phyloP scores from a whole-genome alignment of 1,140 invertebrate genomes.

The Drosophila lacertosa region DNA sequence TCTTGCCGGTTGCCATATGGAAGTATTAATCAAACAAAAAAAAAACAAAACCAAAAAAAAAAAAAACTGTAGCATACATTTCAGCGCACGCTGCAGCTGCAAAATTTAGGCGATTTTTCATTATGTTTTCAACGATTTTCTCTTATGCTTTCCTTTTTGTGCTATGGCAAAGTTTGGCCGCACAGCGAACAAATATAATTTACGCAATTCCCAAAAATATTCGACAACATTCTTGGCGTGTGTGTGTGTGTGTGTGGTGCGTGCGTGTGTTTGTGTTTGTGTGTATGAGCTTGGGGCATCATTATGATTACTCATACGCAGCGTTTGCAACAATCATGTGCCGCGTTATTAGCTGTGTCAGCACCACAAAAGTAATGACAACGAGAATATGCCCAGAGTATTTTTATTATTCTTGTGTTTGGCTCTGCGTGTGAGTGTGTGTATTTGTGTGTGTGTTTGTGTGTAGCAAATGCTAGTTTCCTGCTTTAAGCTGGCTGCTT shows the following conservation, averaged over 20 bases:
- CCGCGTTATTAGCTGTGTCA: conserved; percentile 80
- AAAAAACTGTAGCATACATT: conserved; percentile 59
- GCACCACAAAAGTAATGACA: conserved; percentile 78
- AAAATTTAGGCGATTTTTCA: conserved; percentile 79
- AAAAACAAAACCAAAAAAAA: conserved; percentile 63
- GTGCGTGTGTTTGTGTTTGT: conserved; percentile 12
- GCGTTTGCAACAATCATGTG: conserved; percentile 79
- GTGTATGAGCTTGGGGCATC: conserved; percentile 43
- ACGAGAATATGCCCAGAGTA: conserved; percentile 77
- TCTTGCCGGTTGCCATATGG: conserved; percentile 70
- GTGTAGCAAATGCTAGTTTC: conserved; percentile 36
- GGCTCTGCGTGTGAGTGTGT: background rate
- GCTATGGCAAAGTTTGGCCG: conserved; percentile 46
- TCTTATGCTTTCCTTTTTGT: conserved; percentile 9
- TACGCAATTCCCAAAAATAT: conserved; percentile 69
- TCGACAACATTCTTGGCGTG: conserved; percentile 33
- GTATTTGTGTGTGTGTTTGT: background rate
- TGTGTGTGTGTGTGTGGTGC: conserved; percentile 10
- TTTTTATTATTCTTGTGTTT: conserved; percentile 57
- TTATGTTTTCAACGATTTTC: conserved; percentile 45
- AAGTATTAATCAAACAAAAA: conserved; percentile 69
- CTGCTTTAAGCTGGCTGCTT: conserved; percentile 62
- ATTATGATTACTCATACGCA: conserved; percentile 81
- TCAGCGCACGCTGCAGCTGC: conserved; percentile 46
- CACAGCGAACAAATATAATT: conserved; percentile 59